Evolutionary conservation across 2,113 vertebrate genomes (phyloP), one percentile per base, ranked within the genome.

Genomic region (Synchiropus splendidus): DNA sequence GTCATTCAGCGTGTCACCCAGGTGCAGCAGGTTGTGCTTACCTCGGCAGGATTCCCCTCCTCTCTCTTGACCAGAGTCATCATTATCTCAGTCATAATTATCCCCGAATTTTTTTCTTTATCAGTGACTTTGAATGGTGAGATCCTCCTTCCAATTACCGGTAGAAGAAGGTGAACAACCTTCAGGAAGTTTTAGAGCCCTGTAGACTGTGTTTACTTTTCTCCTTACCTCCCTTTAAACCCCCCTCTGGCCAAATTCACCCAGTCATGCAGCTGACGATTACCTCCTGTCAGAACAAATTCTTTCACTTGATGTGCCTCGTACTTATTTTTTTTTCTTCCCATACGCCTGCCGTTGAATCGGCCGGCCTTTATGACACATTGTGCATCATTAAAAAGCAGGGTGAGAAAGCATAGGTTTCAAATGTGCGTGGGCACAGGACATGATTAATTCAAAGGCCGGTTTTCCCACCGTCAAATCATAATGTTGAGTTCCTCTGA

Each of bases 361-460:
- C 16, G 35, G 9, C 18, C 31, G 41, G 6, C 59, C 54, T 44
- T 51, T 61, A 54, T 32, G n/a, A 61, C 46, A 44, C 30, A 15
- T 37, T 59, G 50, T 38, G 36, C 30, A 48, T 51, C 36, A 51
- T 54, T 42, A 58, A 35, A 39, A 15, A 5, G 12, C 15, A 10
- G 12, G 12, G 30, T 27, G 12, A 17, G 15, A 27, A 11, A 8
- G 16, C 40, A 44, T 34, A 17, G 58, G 39, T 56, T 51, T 65
- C 36, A 53, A 42, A 46, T 39, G 39, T 42, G 12, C 35, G 65
- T 54, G 44, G 59, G 54, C 1, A 50, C 53, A 31, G 13, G 18
- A 16, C 40, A 55, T 60, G 52, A 72, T 67, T 68, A 60, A 65
- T 65, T 42, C 43, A 62, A 45, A 55, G 9, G 11, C 51, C 62